phyloP scores from a whole-genome alignment of 2,888 invertebrate genomes.

The Trachelus stipa region DNA sequence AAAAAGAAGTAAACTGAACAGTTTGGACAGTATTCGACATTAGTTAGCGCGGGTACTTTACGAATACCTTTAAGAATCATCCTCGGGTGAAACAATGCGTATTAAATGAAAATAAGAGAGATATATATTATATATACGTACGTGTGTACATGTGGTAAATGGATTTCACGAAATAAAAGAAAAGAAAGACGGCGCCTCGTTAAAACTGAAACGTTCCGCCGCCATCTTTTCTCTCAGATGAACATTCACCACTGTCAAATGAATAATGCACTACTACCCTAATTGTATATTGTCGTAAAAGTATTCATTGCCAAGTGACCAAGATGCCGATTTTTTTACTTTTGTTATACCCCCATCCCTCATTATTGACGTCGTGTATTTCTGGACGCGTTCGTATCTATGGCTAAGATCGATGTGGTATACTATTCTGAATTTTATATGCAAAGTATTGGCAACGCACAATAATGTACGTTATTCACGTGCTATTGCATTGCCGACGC shows the following conservation, averaged over 20 bases:
- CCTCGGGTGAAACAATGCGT: neutral
- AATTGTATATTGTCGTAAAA: constrained; percentile 25
- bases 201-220: neutral
- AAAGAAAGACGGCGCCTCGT: neutral
- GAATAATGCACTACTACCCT: neutral
- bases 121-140: neutral
- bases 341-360: neutral
- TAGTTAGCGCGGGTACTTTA: neutral
- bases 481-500: constrained; percentile 17
- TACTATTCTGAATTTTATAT: constrained; percentile 46
- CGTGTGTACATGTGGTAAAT: neutral
- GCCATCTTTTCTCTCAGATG: neutral
- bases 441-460: constrained; percentile 24
- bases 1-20: neutral
- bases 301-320: constrained; percentile 21
- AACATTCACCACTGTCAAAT: neutral
- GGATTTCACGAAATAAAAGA: neutral
- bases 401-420: constrained; percentile 35
- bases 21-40: neutral
- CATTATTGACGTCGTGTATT: constrained; percentile 34
- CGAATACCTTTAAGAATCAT: neutral
- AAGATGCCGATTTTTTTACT: constrained; percentile 31
- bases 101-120: neutral
- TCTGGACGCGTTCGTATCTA: constrained; percentile 34
- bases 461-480: neutral